Evolutionary conservation across 2,797 vertebrate genomes (phyloP).

Genomic region (Miichthys miiuy): DNA sequence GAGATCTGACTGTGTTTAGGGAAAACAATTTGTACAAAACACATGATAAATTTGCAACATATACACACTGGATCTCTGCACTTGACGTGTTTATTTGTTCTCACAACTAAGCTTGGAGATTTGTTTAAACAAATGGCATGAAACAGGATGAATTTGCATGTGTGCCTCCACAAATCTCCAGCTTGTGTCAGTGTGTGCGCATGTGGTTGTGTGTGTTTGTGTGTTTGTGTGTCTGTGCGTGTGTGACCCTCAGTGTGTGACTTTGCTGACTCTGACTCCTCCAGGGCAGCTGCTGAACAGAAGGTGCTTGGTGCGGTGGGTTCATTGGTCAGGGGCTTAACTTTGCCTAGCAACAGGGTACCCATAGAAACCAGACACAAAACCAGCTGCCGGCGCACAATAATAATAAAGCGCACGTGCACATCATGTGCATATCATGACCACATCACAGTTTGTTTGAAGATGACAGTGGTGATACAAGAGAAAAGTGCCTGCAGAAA

Average conservation of each 20-base stretch:
- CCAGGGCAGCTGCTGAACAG: slow-evolving; percentile 81
- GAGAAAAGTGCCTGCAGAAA: slow-evolving; percentile 12
- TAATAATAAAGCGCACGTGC: slow-evolving; percentile 73
- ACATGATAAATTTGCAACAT: neutral
- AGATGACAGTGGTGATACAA: slow-evolving; percentile 4
- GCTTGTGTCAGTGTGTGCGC: slow-evolving; percentile 7
- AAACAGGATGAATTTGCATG: slow-evolving; percentile 42
- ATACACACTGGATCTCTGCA: slow-evolving; percentile 11
- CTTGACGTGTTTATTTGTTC: slow-evolving; percentile 7
- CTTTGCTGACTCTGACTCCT: slow-evolving; percentile 75
- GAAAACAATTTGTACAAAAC: slow-evolving; percentile 24
- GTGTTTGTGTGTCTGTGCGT: neutral
- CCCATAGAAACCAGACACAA: slow-evolving; percentile 84
- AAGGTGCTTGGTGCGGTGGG: slow-evolving; percentile 79
- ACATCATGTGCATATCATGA: slow-evolving; percentile 20
- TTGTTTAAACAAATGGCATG: slow-evolving; percentile 39
- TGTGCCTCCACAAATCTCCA: slow-evolving; percentile 11
- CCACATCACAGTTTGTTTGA: slow-evolving; percentile 20
- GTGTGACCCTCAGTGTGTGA: slow-evolving; percentile 53
- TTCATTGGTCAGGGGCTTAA: slow-evolving; percentile 85
- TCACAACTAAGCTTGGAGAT: slow-evolving; percentile 27
- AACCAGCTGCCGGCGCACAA: slow-evolving; percentile 74
- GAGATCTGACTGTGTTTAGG: slow-evolving; percentile 33
- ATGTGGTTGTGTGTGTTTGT: neutral
- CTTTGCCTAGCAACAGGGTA: slow-evolving; percentile 88